Base-by-base conservation (phyloP, 2,113 vertebrate genomes). In the Typhlomys cinereus region DNA sequence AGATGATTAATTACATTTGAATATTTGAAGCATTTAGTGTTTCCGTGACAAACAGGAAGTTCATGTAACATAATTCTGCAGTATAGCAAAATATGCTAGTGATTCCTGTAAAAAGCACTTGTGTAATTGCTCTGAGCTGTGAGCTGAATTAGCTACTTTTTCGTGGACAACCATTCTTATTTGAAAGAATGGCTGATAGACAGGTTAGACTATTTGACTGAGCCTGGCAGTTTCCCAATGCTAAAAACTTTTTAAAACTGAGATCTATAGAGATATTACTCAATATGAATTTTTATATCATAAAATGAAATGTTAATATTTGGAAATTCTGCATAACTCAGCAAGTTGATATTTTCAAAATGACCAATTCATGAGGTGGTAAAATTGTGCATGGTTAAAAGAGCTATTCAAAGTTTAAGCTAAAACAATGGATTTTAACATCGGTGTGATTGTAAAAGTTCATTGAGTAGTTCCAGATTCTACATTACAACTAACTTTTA, bases 141-240 rank as follows among this genome's bases (percentile, higher is more conserved):
- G 81, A 90, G 64, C 69, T 82, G 46, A 94, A 85, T 83, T 88
- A 92, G 61, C 20, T 46, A 70, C 62, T 83, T 95, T 92, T 90
- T 90, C 18, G 39, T 23, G 54, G 46, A 90, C 91, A 88, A 79
- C 8, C 57, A 20, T 88, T 93, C 94, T 92, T 52, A 84, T 62
- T 92, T 59, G 64, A 88, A 92, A 92, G 93, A 92, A 85, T 13
- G 41, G 83, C 88, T 95, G 69, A 85, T 74, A 92, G 88, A 90
- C 73, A 85, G 86, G 78, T 69, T 83, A 54, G 52, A 48, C 25
- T 41, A 85, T 64, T 88, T 94, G 92, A 82, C 74, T 41, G 85
- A 94, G 48, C 70, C 81, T 88, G 90, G 90, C 74, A 75, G 64
- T 62, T 61, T 88, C 36, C 46, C 69, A 79, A 13, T 41, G 50